phyloP scores from a whole-genome alignment of 2,888 invertebrate species.

The Unio delphinus region DNA sequence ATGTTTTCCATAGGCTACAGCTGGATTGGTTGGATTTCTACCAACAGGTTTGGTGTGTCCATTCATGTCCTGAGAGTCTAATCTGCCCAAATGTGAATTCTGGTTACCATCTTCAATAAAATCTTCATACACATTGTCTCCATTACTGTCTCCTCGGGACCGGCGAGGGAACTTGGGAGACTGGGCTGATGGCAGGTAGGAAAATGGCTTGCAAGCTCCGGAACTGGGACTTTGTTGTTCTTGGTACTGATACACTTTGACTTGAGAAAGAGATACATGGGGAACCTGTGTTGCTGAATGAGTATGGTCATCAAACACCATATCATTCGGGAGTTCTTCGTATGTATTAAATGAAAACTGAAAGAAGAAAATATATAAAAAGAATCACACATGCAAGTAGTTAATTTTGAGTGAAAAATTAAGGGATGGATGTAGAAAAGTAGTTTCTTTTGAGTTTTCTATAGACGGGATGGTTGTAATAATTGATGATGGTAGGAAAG shows the following conservation, averaged over 20 bases:
- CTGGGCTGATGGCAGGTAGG: constrained; percentile 20
- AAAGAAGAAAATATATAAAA: constrained; percentile 16
- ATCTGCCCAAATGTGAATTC: too few relatives aligned
- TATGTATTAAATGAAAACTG: constrained; percentile 20
- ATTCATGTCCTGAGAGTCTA: too few relatives aligned
- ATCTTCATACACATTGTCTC: too few relatives aligned
- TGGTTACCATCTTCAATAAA: too few relatives aligned
- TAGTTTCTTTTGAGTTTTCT: too few relatives aligned
- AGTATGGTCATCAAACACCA: constrained; percentile 12
- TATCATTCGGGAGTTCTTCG: constrained; percentile 19
- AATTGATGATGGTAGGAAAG: too few relatives aligned
- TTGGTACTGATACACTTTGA: constrained; percentile 14
- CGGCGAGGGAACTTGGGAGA: too few relatives aligned
- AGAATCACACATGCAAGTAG: background rate
- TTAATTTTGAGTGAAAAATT: too few relatives aligned
- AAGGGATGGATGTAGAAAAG: too few relatives aligned
- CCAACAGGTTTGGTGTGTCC: constrained; percentile 2
- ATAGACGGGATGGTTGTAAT: too few relatives aligned
- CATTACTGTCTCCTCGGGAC: too few relatives aligned
- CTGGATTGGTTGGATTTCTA: constrained; percentile 20
- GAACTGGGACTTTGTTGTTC: constrained; percentile 32
- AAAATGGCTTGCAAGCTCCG: constrained; percentile 39
- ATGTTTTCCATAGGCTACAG: constrained; percentile 27
- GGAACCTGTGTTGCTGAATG: constrained; percentile 9
- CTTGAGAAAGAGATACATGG: constrained; percentile 5